phyloP scores from a whole-genome alignment of 2,113 vertebrate species.

The Epinephelus moara region DNA sequence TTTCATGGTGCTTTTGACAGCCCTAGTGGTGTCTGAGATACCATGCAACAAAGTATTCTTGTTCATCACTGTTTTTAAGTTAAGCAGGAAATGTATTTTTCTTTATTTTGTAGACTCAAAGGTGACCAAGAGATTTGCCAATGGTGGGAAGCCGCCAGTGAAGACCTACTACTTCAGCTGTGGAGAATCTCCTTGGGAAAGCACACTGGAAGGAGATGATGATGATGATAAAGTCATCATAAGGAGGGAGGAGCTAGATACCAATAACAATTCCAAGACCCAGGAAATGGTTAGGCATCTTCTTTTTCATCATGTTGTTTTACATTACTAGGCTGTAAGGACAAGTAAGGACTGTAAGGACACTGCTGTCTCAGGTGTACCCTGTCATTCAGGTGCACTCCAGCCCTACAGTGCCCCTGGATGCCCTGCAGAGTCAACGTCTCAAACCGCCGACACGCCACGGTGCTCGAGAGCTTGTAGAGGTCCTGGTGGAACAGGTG shows the following conservation, averaged over 20 bases:
- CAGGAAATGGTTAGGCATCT: constrained; percentile 53
- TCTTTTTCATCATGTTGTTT: background rate
- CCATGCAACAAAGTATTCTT: background rate
- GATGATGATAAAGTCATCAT: background rate
- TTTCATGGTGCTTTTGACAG: no score
- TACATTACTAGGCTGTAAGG: no score
- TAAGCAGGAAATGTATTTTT: background rate
- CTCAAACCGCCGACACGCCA: constrained; percentile 83
- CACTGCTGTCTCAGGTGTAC: constrained; percentile 55
- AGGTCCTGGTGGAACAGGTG: constrained; percentile 87
- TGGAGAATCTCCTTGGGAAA: constrained; percentile 74
- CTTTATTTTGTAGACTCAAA: constrained; percentile 21
- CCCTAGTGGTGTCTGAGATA: background rate
- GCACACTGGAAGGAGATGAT: background rate
- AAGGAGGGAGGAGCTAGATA: constrained; percentile 12
- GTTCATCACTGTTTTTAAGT: background rate
- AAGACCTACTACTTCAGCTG: constrained; percentile 45
- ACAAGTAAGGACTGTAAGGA: no score
- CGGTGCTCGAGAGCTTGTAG: constrained; percentile 80
- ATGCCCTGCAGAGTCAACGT: constrained; percentile 85
- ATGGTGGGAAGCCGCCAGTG: constrained; percentile 5
- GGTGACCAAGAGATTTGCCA: background rate
- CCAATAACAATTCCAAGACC: constrained; percentile 27
- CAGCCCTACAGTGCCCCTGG: constrained; percentile 84
- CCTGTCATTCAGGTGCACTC: constrained; percentile 45